Conservation (phyloP, 2,113 vertebrate genomes). For the Sturnira hondurensis region DNA sequence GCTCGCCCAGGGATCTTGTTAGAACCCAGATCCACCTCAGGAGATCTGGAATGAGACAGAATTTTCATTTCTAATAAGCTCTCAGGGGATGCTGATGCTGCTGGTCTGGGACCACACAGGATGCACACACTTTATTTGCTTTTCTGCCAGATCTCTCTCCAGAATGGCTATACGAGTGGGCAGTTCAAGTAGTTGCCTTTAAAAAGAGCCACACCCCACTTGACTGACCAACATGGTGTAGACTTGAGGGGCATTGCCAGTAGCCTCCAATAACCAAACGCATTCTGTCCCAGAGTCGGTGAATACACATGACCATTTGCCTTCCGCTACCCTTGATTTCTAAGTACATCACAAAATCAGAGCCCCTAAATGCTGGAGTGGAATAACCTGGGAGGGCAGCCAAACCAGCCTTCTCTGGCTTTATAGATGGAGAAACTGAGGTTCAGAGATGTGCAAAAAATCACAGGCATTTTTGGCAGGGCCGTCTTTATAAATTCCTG, state of each 20-base stretch:
- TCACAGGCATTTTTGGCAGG: neutral
- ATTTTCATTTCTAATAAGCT: neutral
- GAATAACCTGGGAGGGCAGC: neutral
- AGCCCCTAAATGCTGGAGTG: neutral
- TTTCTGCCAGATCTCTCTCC: neutral
- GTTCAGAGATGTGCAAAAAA: neutral
- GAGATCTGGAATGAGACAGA: neutral
- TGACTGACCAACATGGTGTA: neutral
- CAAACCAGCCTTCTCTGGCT: neutral
- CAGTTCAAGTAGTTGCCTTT: neutral
- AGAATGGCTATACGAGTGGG: neutral
- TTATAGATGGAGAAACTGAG: neutral
- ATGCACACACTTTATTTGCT: neutral
- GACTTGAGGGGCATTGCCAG: neutral
- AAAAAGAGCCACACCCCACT: neutral
- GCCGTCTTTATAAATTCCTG: neutral
- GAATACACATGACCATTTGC: neutral
- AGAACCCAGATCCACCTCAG: neutral
- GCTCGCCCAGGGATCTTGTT: neutral
- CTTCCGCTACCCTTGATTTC: neutral
- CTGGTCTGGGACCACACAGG: neutral
- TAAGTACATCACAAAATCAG: neutral
- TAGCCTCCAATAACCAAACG: neutral
- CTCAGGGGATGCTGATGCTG: neutral
- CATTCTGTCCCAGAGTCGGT: accelerated